These are phyloP conservation scores for Excalfactoria chinensis DNA, from an alignment of 2,113 vertebrate genomes.

Conservation along the genomic window DNA sequence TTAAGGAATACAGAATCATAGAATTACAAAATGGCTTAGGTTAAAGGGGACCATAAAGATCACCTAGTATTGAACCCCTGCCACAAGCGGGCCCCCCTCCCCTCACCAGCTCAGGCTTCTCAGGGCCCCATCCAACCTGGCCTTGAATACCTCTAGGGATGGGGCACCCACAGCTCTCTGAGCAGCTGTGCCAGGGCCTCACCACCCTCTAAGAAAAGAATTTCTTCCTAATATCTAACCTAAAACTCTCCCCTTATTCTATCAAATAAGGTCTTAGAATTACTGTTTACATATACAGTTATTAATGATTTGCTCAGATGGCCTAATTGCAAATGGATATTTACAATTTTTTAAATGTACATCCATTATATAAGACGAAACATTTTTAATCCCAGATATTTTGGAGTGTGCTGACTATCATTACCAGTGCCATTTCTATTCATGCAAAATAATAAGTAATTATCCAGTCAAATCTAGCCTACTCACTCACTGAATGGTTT, in stretches of 20 bases:
- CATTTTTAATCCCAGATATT: neutral
- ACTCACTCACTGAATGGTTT: neutral
- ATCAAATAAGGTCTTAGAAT: neutral
- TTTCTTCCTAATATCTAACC: too few relatives aligned
- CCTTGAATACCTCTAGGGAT: too few relatives aligned
- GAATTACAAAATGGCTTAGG: too few relatives aligned
- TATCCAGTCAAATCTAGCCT: conserved; percentile 44
- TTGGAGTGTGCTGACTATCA: neutral
- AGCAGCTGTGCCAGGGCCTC: too few relatives aligned
- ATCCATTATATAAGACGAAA: neutral
- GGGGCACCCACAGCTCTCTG: too few relatives aligned
- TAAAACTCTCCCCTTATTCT: too few relatives aligned
- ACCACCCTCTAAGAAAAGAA: too few relatives aligned
- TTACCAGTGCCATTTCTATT: conserved; percentile 16
- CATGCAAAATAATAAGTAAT: conserved; percentile 38
- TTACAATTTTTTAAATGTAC: neutral
- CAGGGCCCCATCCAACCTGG: too few relatives aligned
- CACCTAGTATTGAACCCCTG: too few relatives aligned
- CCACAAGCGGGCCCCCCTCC: too few relatives aligned
- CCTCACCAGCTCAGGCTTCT: too few relatives aligned
- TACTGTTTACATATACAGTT: neutral
- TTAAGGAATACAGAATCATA: neutral
- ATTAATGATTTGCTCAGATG: neutral
- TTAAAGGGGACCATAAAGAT: too few relatives aligned
- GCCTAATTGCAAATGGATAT: neutral